phyloP scores from a whole-genome alignment of 2,797 vertebrate species.

The Aselliscus stoliczkanus region DNA sequence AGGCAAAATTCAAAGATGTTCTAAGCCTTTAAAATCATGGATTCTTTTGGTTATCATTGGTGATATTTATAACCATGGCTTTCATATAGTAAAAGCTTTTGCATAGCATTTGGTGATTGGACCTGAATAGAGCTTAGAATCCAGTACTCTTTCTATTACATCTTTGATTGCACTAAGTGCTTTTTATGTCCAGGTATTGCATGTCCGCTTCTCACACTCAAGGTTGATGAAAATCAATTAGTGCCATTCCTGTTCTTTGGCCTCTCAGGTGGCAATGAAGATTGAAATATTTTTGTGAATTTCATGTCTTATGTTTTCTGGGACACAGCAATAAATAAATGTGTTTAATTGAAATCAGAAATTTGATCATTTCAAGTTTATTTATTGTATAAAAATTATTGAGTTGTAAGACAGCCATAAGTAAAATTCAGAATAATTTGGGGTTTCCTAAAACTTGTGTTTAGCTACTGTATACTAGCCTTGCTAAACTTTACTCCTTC shows the following conservation, averaged over 20 bases:
- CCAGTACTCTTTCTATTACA: neutral
- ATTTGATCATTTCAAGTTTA: neutral
- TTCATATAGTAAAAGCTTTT: neutral
- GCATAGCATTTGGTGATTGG: neutral
- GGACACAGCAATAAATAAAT: neutral
- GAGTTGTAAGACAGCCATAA: neutral
- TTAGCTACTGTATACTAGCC: neutral
- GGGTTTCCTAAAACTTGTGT: neutral
- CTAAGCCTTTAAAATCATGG: neutral
- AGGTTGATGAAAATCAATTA: neutral
- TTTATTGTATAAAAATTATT: neutral
- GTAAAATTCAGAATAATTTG: neutral
- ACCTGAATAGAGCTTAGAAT: neutral
- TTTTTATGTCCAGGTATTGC: neutral
- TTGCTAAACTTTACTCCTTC: neutral
- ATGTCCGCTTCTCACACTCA: neutral
- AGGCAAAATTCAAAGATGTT: neutral
- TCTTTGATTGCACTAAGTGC: neutral
- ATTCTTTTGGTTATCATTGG: neutral
- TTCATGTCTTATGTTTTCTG: neutral
- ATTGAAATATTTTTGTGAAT: neutral
- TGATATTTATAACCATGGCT: neutral
- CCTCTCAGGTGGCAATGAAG: neutral
- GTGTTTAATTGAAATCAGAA: neutral
- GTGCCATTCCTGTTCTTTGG: neutral